These are phyloP conservation scores for Nemotelus pantherinus DNA, from an alignment of 2,888 invertebrate species.

Conservation along the genomic window DNA sequence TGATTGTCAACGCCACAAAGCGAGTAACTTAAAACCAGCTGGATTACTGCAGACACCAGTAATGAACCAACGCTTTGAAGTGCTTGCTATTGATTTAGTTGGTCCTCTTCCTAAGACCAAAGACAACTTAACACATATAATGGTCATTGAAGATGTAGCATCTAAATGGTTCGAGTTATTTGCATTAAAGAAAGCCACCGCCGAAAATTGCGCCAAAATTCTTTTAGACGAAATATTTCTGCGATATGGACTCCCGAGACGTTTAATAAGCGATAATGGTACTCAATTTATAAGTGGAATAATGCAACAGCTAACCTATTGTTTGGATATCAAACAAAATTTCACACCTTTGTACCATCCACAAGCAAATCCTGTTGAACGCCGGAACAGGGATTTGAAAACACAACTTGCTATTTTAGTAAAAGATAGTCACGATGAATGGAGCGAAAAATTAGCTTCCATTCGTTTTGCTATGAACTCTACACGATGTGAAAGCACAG, in stretches of 20 bases:
- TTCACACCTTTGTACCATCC: slow-evolving; percentile 48
- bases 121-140: slow-evolving; percentile 52
- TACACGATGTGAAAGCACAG: too few relatives aligned
- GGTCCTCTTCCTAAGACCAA: slow-evolving; percentile 52
- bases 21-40: too few relatives aligned
- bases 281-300: not conserved
- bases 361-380: slow-evolving; percentile 50
- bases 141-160: slow-evolving; percentile 45
- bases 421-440: too few relatives aligned
- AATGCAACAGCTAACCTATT: not conserved
- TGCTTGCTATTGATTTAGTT: too few relatives aligned
- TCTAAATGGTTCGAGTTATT: too few relatives aligned
- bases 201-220: slow-evolving; percentile 48
- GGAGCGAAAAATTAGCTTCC: too few relatives aligned
- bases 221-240: not conserved
- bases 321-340: not conserved
- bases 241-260: not conserved
- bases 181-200: too few relatives aligned
- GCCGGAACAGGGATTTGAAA: not conserved
- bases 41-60: too few relatives aligned
- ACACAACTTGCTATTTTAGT: slow-evolving; percentile 40
- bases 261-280: too few relatives aligned
- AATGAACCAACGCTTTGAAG: too few relatives aligned
- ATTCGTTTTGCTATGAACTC: too few relatives aligned
- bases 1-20: too few relatives aligned